These are phyloP conservation scores for Cercopithecus mitis DNA, from an alignment of 2,797 vertebrate genomes.

Conservation along the genomic window DNA sequence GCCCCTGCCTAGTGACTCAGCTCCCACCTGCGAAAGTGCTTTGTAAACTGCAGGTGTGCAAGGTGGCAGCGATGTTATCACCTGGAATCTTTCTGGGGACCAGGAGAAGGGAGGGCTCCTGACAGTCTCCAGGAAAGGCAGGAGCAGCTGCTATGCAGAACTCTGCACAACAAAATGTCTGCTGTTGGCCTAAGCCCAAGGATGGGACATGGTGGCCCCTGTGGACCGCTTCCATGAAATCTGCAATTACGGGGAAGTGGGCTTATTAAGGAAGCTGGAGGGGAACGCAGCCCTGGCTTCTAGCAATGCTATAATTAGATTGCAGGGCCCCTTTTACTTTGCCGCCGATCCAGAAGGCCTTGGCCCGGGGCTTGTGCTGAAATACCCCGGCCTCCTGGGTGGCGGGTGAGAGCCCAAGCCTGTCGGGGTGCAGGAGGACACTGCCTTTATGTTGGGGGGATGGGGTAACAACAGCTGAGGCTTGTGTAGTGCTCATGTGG, in stretches of 20 bases:
- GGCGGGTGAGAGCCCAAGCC: background rate
- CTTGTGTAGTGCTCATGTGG: fast-evolving
- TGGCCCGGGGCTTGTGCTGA: background rate
- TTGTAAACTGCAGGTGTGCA: too few relatives aligned
- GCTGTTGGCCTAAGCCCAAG: background rate
- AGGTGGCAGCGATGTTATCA: fast-evolving
- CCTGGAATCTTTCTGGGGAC: background rate
- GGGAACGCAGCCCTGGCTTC: background rate
- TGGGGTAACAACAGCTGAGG: fast-evolving
- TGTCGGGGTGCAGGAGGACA: fast-evolving
- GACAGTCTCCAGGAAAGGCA: background rate
- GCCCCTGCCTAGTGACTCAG: background rate
- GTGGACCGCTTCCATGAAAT: background rate
- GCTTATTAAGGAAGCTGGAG: constrained; percentile 16
- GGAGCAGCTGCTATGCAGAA: background rate
- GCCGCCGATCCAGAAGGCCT: background rate
- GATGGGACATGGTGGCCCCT: background rate
- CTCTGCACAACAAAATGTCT: background rate
- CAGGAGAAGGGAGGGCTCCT: background rate
- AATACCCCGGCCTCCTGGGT: background rate
- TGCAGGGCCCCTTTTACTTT: background rate
- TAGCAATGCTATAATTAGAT: background rate
- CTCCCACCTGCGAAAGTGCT: background rate
- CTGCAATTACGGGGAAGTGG: constrained; percentile 33
- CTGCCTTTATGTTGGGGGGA: fast-evolving